phyloP scores from a whole-genome alignment of 2,797 vertebrate species.

The Oreonectes daqikongensis region DNA sequence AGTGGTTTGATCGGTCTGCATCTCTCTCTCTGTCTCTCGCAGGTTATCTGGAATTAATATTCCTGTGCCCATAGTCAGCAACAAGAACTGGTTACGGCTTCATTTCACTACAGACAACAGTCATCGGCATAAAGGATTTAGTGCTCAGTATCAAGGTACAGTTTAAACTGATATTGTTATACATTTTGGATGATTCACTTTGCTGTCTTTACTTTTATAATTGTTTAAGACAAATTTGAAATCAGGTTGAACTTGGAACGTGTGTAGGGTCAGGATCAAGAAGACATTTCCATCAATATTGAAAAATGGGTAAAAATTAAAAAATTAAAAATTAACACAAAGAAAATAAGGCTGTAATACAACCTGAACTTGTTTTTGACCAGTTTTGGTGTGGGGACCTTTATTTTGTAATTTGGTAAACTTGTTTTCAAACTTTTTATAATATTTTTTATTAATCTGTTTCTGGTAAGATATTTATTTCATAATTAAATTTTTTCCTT shows the following conservation, averaged over 20 bases:
- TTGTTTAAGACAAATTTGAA: not conserved
- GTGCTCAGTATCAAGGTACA: slow-evolving; percentile 96
- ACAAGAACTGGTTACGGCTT: slow-evolving; percentile 96
- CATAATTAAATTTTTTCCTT: not conserved
- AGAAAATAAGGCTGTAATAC: too few species aligned
- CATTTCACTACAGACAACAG: slow-evolving; percentile 97
- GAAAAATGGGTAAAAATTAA: too few species aligned
- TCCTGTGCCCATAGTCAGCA: slow-evolving; percentile 96
- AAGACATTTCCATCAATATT: too few species aligned
- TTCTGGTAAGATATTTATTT: too few species aligned
- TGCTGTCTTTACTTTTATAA: not conserved
- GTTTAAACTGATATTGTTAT: not conserved
- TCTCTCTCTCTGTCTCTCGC: slow-evolving; percentile 71
- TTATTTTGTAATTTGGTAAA: too few species aligned
- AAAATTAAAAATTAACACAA: too few species aligned
- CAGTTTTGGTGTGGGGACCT: too few species aligned
- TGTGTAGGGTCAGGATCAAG: not conserved
- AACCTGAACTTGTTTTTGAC: too few species aligned
- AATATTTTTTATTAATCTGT: too few species aligned
- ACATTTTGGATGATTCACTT: not conserved
- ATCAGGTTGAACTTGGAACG: not conserved
- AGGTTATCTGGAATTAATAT: slow-evolving; percentile 96
- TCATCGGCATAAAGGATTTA: slow-evolving; percentile 93
- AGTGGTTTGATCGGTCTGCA: slow-evolving; percentile 36
- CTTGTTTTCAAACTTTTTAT: too few species aligned